These are phyloP conservation scores for Harpagoxenus sublaevis DNA, from an alignment of 2,888 invertebrate species.

Conservation along the genomic window DNA sequence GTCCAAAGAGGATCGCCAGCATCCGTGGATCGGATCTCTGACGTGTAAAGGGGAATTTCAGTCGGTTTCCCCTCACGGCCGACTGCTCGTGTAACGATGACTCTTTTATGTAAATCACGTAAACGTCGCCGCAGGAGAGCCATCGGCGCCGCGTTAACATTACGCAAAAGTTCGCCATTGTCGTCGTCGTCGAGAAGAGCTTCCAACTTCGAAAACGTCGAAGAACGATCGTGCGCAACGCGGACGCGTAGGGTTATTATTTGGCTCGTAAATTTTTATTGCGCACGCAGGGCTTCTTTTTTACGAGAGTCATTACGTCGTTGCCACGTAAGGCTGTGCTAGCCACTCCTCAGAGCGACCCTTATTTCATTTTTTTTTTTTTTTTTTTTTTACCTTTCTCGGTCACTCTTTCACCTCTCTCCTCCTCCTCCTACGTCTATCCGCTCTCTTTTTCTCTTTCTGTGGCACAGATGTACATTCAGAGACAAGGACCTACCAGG, in stretches of 20 bases:
- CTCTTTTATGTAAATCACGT: conserved; percentile 55
- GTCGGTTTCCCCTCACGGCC: conserved; percentile 2
- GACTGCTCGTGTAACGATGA: conserved; percentile 15
- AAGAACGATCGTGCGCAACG: conserved; percentile 20
- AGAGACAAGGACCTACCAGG: conserved; percentile 48
- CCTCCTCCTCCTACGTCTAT: neutral
- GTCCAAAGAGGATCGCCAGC: neutral
- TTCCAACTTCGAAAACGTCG: conserved; percentile 62
- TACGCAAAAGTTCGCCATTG: conserved; percentile 39
- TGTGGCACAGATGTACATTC: conserved; percentile 49
- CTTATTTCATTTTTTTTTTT: conserved; percentile 20
- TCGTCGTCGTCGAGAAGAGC: neutral
- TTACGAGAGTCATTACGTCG: conserved; percentile 81
- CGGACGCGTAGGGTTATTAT: conserved; percentile 77
- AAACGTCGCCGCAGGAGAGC: conserved; percentile 46
- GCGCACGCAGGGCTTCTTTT: conserved; percentile 79
- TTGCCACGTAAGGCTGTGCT: conserved; percentile 77
- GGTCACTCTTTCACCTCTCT: conserved; percentile 5
- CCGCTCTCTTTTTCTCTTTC: conserved; percentile 24
- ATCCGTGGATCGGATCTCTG: conserved; percentile 1
- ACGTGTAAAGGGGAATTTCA: conserved; percentile 17
- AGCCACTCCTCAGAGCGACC: conserved; percentile 62
- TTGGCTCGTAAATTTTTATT: conserved; percentile 84
- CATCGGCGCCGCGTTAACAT: conserved; percentile 27
- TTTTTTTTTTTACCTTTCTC: conserved; percentile 6